A percentile compares a stretch with the other conserved stretches of the same genome.
These are phyloP conservation scores for Astyanax mexicanus DNA, from an alignment of 2,797 vertebrate species.

Conservation along the genomic window DNA sequence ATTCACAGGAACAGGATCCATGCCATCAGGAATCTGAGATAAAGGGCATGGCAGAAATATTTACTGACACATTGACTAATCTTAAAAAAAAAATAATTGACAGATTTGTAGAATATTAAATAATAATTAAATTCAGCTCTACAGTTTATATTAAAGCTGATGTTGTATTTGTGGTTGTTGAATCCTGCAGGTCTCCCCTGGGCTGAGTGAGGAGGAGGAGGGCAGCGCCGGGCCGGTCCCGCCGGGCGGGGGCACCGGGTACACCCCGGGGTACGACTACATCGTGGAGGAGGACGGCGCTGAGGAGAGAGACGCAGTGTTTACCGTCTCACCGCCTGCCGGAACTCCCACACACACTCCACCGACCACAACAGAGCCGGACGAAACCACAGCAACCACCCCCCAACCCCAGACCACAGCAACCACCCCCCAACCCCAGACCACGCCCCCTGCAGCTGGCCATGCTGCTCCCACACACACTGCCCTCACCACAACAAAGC, in stretches of 20 bases:
- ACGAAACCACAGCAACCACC: not conserved
- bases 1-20: no score
- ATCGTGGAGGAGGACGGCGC: constrained; percentile 71
- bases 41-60: no score
- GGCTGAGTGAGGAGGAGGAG: constrained; percentile 65
- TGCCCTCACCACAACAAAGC: constrained; percentile 59
- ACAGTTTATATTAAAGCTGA: no score
- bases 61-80: no score
- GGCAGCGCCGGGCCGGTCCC: constrained; percentile 67
- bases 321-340: constrained; percentile 54
- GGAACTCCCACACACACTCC: constrained; percentile 37
- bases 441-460: not conserved
- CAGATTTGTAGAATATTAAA: no score
- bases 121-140: no score
- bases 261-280: constrained; percentile 79
- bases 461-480: not conserved
- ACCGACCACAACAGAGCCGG: constrained; percentile 28
- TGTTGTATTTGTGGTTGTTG: not conserved
- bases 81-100: no score
- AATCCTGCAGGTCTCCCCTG: not conserved
- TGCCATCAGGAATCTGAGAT: no score
- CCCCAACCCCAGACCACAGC: not conserved
- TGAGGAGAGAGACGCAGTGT: constrained; percentile 57
- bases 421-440: not conserved
- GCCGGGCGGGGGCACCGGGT: constrained; percentile 46